Conservation (phyloP, 2,888 invertebrate genomes). For the Parnassius apollo region DNA sequence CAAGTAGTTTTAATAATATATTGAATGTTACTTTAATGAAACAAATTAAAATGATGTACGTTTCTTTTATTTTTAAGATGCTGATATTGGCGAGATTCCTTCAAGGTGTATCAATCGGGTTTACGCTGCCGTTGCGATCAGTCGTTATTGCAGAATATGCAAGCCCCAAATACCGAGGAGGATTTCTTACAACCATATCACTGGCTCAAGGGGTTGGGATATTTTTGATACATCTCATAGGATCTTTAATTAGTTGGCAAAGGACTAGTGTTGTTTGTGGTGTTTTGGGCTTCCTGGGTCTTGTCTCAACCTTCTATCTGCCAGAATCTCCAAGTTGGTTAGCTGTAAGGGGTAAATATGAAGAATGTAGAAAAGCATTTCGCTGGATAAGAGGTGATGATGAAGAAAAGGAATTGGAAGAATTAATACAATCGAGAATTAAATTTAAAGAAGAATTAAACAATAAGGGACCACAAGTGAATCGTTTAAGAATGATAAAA, state of each 20-base stretch:
- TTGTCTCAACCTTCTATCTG: slow-evolving; percentile 52
- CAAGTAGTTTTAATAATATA: not conserved
- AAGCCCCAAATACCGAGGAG: slow-evolving; percentile 80
- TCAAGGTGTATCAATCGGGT: slow-evolving; percentile 69
- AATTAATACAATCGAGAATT: slow-evolving; percentile 53
- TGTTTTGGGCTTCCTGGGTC: slow-evolving; percentile 59
- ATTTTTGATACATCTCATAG: slow-evolving; percentile 79
- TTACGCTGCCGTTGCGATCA: slow-evolving; percentile 63
- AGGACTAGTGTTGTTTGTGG: slow-evolving; percentile 69
- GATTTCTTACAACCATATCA: slow-evolving; percentile 78
- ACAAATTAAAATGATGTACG: not conserved
- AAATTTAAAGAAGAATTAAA: slow-evolving; percentile 35
- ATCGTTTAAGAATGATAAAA: slow-evolving; percentile 39
- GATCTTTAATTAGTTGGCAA: slow-evolving; percentile 79
- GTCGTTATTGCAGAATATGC: slow-evolving; percentile 77
- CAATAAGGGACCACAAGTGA: slow-evolving; percentile 1
- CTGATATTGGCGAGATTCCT: slow-evolving; percentile 49
- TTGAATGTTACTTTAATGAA: not conserved
- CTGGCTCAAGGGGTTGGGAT: slow-evolving; percentile 80
- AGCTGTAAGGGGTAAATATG: slow-evolving; percentile 71
- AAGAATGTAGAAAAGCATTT: slow-evolving; percentile 75
- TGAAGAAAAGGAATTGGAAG: slow-evolving; percentile 56
- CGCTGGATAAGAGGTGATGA: slow-evolving; percentile 76
- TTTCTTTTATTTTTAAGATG: slow-evolving; percentile 15
- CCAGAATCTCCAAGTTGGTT: slow-evolving; percentile 85